Percentiles rank a stretch among this genome's conserved stretches.
Evolutionary conservation across 2,113 vertebrate genomes (phyloP).

Genomic region (Dicaeum eximium): DNA sequence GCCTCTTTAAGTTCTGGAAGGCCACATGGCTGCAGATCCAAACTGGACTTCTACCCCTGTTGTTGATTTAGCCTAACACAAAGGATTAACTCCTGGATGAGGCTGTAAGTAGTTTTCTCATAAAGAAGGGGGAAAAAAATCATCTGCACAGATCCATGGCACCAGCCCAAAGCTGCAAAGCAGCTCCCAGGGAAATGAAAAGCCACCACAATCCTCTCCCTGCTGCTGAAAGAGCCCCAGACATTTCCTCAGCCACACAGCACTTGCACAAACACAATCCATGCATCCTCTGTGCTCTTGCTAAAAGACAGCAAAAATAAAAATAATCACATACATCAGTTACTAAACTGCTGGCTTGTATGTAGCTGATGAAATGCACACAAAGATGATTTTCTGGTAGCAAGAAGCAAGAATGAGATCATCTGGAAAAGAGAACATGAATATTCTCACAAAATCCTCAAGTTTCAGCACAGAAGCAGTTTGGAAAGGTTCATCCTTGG

Average conservation of each 20-base stretch:
- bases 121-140: not conserved
- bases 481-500: not conserved
- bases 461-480: not conserved
- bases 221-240: not conserved
- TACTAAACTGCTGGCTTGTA: not conserved
- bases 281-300: not conserved
- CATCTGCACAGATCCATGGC: not conserved
- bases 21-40: not conserved
- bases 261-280: not conserved
- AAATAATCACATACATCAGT: not conserved
- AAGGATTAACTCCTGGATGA: not conserved
- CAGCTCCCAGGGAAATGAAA: not conserved
- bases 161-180: not conserved
- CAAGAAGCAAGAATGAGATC: conserved; percentile 31
- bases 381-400: not conserved
- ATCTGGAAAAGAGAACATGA: not conserved
- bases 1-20: not conserved
- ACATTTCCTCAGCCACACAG: not conserved
- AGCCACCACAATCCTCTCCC: not conserved
- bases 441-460: conserved; percentile 4
- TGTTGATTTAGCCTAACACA: not conserved
- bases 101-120: not conserved
- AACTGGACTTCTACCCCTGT: not conserved
- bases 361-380: not conserved
- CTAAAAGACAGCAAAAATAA: not conserved